Base-by-base conservation (phyloP, 2,797 vertebrate species). In the Myiothlypis coronata region DNA sequence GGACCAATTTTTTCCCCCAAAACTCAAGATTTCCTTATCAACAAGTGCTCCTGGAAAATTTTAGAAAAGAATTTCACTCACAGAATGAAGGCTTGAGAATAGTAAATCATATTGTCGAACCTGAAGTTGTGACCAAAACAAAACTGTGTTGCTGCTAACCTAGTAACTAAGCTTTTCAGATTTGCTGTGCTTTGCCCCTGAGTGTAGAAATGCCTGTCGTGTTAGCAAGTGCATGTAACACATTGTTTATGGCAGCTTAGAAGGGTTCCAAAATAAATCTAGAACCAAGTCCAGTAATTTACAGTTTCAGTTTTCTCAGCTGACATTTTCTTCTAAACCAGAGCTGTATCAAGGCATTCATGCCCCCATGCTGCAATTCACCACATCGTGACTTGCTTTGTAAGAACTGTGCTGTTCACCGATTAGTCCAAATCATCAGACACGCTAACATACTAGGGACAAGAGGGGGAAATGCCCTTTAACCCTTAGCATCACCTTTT, bases 191-290 rank as follows among this genome's bases (percentile, higher is more conserved):
- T 61, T 68, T 69, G 60, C 14, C 16, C 46, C 34, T 52, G 5
- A 37, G 41, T 4, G 8, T 28, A 59, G 18, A 6, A 68, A 41
- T 11, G 61, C 23, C 47, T 65, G 30, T 30, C 0, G 0, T 47
- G 13, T 55, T 76, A 61, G 44, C 35, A 75, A 46, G 12, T 0
- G 1, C 57, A 18, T 19, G 4, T 56, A 79, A 57, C 8, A 34
- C 8, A 19, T 79, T 52, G 7, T 21, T 87, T 68, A 9, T 71
- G 50, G 37, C 8, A 64, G 26, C 17, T 86, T 69, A 22, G 11
- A 26, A 30, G 11, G 7, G 2, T 72, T 77, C 26, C 32, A 61
- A 77, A 49, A 23, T 57, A 69, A 83, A 60, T 71, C 34, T 80
- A 59, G 12, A 80, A 60, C n/a, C 4, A 78, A 69, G 70, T 77